phyloP scores from a whole-genome alignment of 2,797 vertebrate genomes.

The Glossophaga mutica region DNA sequence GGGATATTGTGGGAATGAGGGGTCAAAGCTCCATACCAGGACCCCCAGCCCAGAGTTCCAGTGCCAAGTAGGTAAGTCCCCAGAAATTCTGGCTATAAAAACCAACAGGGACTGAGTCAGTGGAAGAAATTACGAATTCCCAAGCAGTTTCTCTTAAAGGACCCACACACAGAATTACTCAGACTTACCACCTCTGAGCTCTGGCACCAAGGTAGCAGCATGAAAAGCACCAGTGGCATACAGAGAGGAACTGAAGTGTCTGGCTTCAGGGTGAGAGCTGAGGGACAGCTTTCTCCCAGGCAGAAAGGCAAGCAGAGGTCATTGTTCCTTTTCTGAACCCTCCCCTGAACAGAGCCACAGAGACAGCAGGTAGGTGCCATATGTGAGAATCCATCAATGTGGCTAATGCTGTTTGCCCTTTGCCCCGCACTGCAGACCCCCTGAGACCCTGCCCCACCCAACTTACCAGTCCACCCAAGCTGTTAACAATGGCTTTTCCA shows the following conservation, averaged over 20 bases:
- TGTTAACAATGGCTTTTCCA: no score
- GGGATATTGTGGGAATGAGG: background rate
- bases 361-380: background rate
- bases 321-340: background rate
- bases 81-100: background rate
- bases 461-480: no score
- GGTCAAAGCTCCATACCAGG: background rate
- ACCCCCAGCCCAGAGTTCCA: background rate
- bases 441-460: no score
- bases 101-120: background rate
- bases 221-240: background rate
- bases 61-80: background rate
- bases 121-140: background rate
- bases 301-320: background rate
- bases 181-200: no score
- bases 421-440: background rate
- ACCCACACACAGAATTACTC: no score
- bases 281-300: background rate
- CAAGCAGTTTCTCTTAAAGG: background rate
- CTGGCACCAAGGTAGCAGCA: no score
- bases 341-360: background rate
- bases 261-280: background rate
- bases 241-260: background rate
- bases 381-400: background rate
- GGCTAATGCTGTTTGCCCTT: background rate